phyloP scores from a whole-genome alignment of 1,140 invertebrate species.

The Cataglyphis hispanica region DNA sequence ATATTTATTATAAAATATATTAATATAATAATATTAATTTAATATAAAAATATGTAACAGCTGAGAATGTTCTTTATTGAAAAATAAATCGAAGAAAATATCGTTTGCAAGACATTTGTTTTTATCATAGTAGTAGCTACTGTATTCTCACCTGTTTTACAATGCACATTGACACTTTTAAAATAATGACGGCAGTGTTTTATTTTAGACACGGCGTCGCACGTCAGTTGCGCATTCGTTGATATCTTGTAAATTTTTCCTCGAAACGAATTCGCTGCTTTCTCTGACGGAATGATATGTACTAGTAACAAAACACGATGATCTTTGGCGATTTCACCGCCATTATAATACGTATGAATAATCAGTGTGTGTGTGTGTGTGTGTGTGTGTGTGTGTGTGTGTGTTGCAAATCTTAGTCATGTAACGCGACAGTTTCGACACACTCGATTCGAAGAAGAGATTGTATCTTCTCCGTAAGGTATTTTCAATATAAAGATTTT shows the following conservation, averaged over 20 bases:
- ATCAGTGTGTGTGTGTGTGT: conserved; percentile 21
- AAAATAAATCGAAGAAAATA: not conserved
- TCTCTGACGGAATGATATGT: conserved; percentile 53
- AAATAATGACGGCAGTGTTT: not conserved
- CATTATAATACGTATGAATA: conserved; percentile 60
- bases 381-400: not conserved
- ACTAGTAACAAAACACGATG: conserved; percentile 42
- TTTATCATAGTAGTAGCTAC: not conserved
- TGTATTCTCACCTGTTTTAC: not conserved
- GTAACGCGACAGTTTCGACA: conserved; percentile 46
- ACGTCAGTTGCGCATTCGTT: not conserved
- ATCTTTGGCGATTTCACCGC: conserved; percentile 69
- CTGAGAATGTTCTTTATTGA: not conserved
- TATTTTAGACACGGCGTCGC: not conserved
- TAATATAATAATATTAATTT: no score
- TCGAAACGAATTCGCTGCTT: conserved; percentile 48
- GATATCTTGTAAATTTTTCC: not conserved
- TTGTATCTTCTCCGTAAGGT: not conserved
- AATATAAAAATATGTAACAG: not conserved
- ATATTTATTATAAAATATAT: not conserved
- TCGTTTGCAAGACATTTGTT: not conserved
- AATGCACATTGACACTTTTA: not conserved
- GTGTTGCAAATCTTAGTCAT: conserved; percentile 61
- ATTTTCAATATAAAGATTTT: not conserved
- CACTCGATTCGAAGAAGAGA: conserved; percentile 6